These are phyloP conservation scores for Plutomurus gul DNA, from an alignment of 1,140 invertebrate species.

Conservation along the genomic window DNA sequence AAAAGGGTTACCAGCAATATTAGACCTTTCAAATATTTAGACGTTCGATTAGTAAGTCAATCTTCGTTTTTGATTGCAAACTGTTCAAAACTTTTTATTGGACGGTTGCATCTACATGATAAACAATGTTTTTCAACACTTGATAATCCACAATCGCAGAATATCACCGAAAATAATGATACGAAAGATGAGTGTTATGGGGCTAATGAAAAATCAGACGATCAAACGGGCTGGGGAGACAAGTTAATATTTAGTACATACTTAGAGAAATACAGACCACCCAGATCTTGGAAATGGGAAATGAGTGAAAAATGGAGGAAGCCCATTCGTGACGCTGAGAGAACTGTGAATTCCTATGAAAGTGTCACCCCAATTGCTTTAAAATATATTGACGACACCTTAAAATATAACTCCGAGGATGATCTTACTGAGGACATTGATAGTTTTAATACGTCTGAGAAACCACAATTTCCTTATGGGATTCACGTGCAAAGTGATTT, in stretches of 20 bases:
- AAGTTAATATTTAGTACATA: constrained; percentile 34
- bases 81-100: too few relatives aligned
- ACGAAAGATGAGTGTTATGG: not conserved
- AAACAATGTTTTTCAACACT: too few relatives aligned
- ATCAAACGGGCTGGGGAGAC: not conserved
- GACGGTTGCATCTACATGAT: too few relatives aligned
- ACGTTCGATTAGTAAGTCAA: too few relatives aligned
- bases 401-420: not conserved
- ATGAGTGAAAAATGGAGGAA: not conserved
- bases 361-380: not conserved
- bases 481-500: not conserved
- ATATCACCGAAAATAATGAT: not conserved
- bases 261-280: constrained; percentile 19
- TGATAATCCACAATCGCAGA: too few relatives aligned
- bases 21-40: too few relatives aligned
- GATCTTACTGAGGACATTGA: not conserved
- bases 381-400: not conserved
- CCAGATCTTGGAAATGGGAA: not conserved
- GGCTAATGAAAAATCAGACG: not conserved
- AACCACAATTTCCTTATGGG: not conserved
- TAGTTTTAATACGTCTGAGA: not conserved
- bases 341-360: not conserved
- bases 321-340: not conserved
- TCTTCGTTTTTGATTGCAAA: too few relatives aligned
- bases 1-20: too few relatives aligned